phyloP scores from a whole-genome alignment of 92 coral and sea anemone genomes.

The Actinostola sp. region DNA sequence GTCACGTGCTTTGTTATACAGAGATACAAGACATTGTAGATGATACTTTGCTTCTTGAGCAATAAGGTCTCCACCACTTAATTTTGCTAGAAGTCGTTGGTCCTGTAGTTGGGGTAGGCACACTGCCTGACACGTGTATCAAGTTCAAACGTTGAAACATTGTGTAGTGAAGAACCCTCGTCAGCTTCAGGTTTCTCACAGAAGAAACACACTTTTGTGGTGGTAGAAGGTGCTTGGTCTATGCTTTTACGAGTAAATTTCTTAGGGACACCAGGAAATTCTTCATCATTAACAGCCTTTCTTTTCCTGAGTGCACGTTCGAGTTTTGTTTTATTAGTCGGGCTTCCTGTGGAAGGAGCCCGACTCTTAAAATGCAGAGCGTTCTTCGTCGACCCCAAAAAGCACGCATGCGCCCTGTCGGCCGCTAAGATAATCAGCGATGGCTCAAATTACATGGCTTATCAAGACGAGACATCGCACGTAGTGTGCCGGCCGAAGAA shows the following conservation, averaged over 20 bases:
- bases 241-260: constrained; percentile 36
- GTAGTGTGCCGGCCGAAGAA: too few relatives aligned
- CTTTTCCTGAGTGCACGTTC: constrained; percentile 56
- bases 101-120: constrained; percentile 45
- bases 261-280: constrained; percentile 8
- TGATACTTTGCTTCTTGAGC: constrained; percentile 58
- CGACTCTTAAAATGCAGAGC: too few relatives aligned
- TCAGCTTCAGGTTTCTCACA: constrained; percentile 34
- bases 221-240: not conserved
- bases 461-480: too few relatives aligned
- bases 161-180: constrained; percentile 42
- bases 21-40: constrained; percentile 17
- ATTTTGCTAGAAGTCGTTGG: constrained; percentile 33
- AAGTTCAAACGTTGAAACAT: constrained; percentile 36
- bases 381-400: too few relatives aligned
- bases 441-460: too few relatives aligned
- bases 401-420: too few relatives aligned
- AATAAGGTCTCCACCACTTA: constrained; percentile 52
- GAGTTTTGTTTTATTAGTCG: constrained; percentile 67
- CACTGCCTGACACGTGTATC: constrained; percentile 42
- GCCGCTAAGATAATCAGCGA: too few relatives aligned
- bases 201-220: constrained; percentile 35
- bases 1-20: constrained; percentile 9
- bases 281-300: constrained; percentile 15
- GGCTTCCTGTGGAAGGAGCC: too few relatives aligned